Evolutionary conservation across 2,797 vertebrate species (phyloP).

Genomic region (Spatula versicolor): DNA sequence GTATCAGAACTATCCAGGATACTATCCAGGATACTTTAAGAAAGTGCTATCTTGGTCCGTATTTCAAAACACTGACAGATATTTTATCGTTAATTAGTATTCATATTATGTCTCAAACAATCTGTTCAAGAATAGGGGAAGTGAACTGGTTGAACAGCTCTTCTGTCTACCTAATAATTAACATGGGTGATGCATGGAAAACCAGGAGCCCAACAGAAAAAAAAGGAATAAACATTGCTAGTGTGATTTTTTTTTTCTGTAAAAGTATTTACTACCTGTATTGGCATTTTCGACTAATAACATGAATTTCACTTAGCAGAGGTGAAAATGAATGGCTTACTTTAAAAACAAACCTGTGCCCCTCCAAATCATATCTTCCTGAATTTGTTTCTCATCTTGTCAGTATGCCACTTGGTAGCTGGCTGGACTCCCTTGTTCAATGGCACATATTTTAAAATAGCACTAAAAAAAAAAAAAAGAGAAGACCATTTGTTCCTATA

Average conservation of each 20-base stretch:
- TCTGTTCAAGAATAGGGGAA: constrained; percentile 82
- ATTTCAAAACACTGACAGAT: constrained; percentile 83
- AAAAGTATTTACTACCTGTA: constrained; percentile 67
- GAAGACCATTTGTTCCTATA: constrained; percentile 77
- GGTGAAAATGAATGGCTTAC: constrained; percentile 70
- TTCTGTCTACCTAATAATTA: constrained; percentile 79
- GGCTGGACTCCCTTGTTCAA: constrained; percentile 82
- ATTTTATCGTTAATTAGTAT: constrained; percentile 85
- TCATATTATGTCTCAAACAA: constrained; percentile 87
- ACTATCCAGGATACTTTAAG: constrained; percentile 69
- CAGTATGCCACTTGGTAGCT: constrained; percentile 83
- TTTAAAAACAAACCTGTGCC: constrained; percentile 77
- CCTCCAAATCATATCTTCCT: constrained; percentile 75
- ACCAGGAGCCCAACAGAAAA: constrained; percentile 50
- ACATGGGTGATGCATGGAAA: constrained; percentile 65
- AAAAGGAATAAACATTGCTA: constrained; percentile 15
- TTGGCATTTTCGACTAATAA: constrained; percentile 39
- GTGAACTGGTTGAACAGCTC: constrained; percentile 80
- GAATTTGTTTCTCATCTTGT: constrained; percentile 80
- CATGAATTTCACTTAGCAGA: constrained; percentile 59
- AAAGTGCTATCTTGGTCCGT: constrained; percentile 76
- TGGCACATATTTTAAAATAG: constrained; percentile 81
- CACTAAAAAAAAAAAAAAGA: constrained; percentile 1
- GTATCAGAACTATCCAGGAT: constrained; percentile 68
- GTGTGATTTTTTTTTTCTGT: constrained; percentile 2